phyloP scores from a whole-genome alignment of 2,113 vertebrate species.

The Phodopus roborovskii region DNA sequence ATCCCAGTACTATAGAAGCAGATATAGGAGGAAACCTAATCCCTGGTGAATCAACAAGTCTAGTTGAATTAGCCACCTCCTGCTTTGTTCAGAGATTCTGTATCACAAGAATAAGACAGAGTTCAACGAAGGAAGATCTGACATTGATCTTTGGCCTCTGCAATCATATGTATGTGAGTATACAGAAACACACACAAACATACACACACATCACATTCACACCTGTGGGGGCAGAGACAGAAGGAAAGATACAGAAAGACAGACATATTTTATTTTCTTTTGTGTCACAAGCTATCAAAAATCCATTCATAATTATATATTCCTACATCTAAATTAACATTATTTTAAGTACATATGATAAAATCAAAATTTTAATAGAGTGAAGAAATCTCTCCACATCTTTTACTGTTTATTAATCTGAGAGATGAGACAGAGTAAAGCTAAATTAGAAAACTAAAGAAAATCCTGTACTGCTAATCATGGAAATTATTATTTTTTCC shows the following conservation, averaged over 20 bases:
- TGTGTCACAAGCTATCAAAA: not conserved
- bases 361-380: not conserved
- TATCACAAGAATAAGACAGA: not conserved
- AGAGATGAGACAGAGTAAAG: not conserved
- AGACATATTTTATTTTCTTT: not conserved
- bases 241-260: not conserved
- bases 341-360: not conserved
- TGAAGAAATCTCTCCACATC: fast-evolving
- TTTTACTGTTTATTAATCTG: not conserved
- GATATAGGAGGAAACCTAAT: not conserved
- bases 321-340: not conserved
- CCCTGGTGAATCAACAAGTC: no score
- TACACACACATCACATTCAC: not conserved
- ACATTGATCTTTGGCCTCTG: not conserved
- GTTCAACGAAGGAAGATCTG: not conserved
- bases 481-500: conserved; percentile 39
- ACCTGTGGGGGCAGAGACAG: not conserved
- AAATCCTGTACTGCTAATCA: not conserved
- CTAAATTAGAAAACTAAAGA: not conserved
- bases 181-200: not conserved
- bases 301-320: not conserved
- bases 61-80: not conserved
- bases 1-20: not conserved
- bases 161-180: not conserved
- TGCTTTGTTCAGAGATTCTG: no score